Evolutionary conservation across 2,113 vertebrate species (phyloP), one percentile per base, ranked within the genome.

Genomic region (Tor tambroides): DNA sequence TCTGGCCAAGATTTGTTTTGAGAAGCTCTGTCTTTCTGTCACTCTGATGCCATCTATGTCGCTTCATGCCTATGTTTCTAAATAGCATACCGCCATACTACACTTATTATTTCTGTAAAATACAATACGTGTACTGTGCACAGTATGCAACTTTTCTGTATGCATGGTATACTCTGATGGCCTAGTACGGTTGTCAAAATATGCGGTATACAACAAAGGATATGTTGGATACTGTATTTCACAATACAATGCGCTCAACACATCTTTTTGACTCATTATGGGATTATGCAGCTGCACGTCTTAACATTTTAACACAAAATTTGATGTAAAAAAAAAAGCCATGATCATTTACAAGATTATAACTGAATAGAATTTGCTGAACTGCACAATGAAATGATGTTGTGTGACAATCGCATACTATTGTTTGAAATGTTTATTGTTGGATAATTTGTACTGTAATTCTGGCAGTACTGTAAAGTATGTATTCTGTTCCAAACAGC

Each of bases 1-100:
- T 81, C 59, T 21, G 28, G 51, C 19, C 49, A 80, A 41, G 30
- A 56, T 41, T 41, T 81, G 54, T 49, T 84, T 69, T 49, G 28
- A 54, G 26, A 61, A 9, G 21, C 1, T 35, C 26, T n/a, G 10
- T 17, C 51, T 59, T 26, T 28, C 51, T 17, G 61, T 59, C 79
- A 43, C 15, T 6, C 14, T 26, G 77, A 80, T 80, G 51, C 51
- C 4, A 63, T 63, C 71, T 51, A 28, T 3, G 41, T 10, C 28
- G 2, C 54, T 14, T 14, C 17, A n/a, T 21, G 32, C 6, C 30
- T 71, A 21, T 28, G 30, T 54, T 72, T 72, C 2, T 3, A 41
- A 72, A 38, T 74, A 41, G 6, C n/a, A 30, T 12, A 56, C 19
- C 2, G 17, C n/a, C 17, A 32, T 11, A 32, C 8, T 54, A 54